Percentiles rank a stretch among this genome's conserved stretches.
These are phyloP conservation scores for Trichomycterus rosablanca DNA, from an alignment of 2,113 vertebrate genomes.

Conservation along the genomic window DNA sequence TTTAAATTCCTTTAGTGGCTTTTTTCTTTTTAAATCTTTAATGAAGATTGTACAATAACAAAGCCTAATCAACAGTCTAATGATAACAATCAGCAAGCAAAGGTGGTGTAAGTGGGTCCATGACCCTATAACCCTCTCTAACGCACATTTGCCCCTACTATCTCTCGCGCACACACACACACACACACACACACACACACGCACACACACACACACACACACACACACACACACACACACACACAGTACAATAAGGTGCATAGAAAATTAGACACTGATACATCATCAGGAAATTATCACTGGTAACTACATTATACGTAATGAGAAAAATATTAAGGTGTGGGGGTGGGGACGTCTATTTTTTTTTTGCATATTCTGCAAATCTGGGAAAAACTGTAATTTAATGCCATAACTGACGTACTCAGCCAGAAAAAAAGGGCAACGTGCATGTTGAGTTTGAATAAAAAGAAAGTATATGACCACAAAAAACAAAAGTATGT, in stretches of 20 bases:
- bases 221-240: conserved; percentile 2
- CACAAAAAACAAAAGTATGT: too few relatives aligned
- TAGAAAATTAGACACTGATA: too few relatives aligned
- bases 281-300: too few relatives aligned
- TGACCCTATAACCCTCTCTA: conserved; percentile 25
- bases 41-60: conserved; percentile 65
- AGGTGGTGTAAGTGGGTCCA: conserved; percentile 39
- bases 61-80: conserved; percentile 61
- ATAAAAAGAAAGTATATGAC: too few relatives aligned
- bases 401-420: too few relatives aligned
- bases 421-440: too few relatives aligned
- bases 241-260: conserved; percentile 12
- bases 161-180: background rate
- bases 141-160: background rate
- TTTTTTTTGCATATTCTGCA: conserved; percentile 1
- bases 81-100: conserved; percentile 47
- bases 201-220: conserved; percentile 16
- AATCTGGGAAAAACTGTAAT: background rate
- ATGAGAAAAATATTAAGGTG: too few relatives aligned
- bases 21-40: conserved; percentile 63
- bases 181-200: conserved; percentile 2
- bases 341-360: too few relatives aligned
- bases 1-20: conserved; percentile 52
- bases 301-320: too few relatives aligned
- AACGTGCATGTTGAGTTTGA: too few relatives aligned